Conservation (phyloP, 2,888 invertebrate species). For the Andricus quercusramuli region DNA sequence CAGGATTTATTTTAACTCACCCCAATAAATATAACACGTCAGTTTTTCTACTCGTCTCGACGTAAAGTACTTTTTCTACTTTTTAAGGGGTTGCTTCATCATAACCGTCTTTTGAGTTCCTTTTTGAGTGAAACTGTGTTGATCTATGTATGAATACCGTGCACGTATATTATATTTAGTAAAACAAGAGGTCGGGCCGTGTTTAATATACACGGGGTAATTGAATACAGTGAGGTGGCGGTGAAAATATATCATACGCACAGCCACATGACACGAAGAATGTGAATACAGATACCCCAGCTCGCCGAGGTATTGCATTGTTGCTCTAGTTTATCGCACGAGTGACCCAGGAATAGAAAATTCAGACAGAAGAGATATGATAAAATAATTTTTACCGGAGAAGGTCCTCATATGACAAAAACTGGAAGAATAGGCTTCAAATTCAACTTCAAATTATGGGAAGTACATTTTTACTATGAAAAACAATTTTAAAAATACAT, state of each 20-base stretch:
- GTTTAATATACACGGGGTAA: not conserved
- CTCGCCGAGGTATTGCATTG: not conserved
- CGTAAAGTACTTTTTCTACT: not conserved
- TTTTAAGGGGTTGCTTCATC: not conserved
- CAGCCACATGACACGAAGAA: not conserved
- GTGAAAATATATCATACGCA: not conserved
- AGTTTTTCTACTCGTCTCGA: too few species aligned
- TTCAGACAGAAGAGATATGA: not conserved
- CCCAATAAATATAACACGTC: too few species aligned
- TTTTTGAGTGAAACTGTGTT: not conserved
- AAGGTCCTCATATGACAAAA: not conserved
- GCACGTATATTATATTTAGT: not conserved
- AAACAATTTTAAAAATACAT: too few species aligned
- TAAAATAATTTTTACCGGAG: not conserved
- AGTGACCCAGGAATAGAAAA: not conserved
- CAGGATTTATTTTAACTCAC: too few species aligned
- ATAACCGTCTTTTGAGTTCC: not conserved
- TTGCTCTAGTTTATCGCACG: not conserved
- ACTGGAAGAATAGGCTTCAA: too few species aligned
- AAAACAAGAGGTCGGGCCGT: not conserved
- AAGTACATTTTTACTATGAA: too few species aligned
- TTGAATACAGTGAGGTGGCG: conserved; percentile 4
- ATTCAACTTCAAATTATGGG: too few species aligned
- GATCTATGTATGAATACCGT: not conserved
- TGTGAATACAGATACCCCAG: not conserved